Evolutionary conservation across 2,888 invertebrate genomes (phyloP).

Genomic region (Dicranocentrus wangi): DNA sequence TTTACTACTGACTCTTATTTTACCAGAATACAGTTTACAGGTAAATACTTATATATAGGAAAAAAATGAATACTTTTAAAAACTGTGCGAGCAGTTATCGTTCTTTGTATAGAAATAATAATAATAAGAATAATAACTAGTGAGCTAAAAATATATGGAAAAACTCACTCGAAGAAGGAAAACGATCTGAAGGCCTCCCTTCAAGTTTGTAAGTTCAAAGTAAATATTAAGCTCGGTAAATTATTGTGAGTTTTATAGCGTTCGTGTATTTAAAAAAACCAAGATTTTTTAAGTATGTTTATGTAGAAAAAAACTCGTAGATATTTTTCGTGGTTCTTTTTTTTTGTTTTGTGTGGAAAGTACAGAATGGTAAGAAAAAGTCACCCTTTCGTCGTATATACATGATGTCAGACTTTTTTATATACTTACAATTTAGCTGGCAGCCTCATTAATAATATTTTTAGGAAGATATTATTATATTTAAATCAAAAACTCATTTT

Average conservation of each 20-base stretch:
- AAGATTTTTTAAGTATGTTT: background rate
- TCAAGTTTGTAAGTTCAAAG: conserved; percentile 46
- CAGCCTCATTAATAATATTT: background rate
- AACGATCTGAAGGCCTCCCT: conserved; percentile 31
- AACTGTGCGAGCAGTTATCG: too few relatives aligned
- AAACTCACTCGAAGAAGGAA: conserved; percentile 14
- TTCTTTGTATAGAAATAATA: too few relatives aligned
- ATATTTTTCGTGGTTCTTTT: background rate
- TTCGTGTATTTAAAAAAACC: background rate
- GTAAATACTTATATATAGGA: background rate
- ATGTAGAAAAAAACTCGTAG: background rate
- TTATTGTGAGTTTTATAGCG: conserved; percentile 16
- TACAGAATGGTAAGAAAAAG: background rate
- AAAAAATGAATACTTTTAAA: too few relatives aligned
- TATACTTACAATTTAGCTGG: too few relatives aligned
- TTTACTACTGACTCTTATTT: background rate
- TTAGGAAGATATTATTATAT: too few relatives aligned
- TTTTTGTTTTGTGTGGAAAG: too few relatives aligned
- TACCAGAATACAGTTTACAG: too few relatives aligned
- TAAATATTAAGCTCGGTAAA: conserved; percentile 37
- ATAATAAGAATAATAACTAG: background rate
- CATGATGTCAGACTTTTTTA: too few relatives aligned
- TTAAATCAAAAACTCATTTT: too few relatives aligned
- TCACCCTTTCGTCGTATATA: too few relatives aligned
- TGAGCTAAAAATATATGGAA: background rate